A percentile compares a stretch with the other conserved stretches of the same genome.
These are phyloP conservation scores for Syngnathus scovelli DNA, from an alignment of 2,113 vertebrate genomes.

Conservation along the genomic window DNA sequence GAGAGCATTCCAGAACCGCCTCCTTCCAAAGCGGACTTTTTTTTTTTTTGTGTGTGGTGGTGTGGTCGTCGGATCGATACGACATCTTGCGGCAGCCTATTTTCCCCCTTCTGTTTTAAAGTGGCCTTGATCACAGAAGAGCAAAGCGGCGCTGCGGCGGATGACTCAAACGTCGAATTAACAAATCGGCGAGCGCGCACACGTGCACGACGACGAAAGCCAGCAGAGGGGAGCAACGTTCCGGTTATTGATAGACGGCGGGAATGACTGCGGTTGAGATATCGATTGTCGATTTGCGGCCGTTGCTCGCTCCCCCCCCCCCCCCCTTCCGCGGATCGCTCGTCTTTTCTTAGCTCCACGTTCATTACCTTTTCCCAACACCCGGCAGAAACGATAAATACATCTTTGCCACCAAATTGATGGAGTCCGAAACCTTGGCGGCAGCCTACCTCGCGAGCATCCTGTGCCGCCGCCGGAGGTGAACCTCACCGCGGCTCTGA, in stretches of 20 bases:
- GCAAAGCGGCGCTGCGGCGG: constrained; percentile 54
- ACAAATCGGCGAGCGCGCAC: constrained; percentile 8
- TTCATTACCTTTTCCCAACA: background rate
- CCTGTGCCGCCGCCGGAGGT: constrained; percentile 30
- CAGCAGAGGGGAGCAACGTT: constrained; percentile 24
- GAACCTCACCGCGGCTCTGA: constrained; percentile 21
- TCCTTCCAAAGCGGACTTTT: background rate
- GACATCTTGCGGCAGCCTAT: constrained; percentile 19
- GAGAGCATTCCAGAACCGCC: constrained; percentile 1
- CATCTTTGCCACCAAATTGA: background rate
- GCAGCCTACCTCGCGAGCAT: constrained; percentile 50
- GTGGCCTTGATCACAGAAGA: constrained; percentile 37
- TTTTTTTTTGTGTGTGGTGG: background rate
- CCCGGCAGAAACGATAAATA: background rate
- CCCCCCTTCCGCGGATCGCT: constrained; percentile 23
- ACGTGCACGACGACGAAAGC: constrained; percentile 14
- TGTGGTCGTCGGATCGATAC: background rate
- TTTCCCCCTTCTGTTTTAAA: constrained; percentile 5
- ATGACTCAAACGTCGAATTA: constrained; percentile 66
- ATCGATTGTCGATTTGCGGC: constrained; percentile 66
- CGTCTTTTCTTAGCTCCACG: constrained; percentile 16
- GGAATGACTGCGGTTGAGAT: constrained; percentile 68
- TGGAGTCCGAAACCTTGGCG: background rate
- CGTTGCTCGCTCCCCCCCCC: constrained; percentile 46
- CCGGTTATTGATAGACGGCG: constrained; percentile 54